Evolutionary conservation across 2,113 vertebrate species (phyloP).

Genomic region (Myocastor coypus): DNA sequence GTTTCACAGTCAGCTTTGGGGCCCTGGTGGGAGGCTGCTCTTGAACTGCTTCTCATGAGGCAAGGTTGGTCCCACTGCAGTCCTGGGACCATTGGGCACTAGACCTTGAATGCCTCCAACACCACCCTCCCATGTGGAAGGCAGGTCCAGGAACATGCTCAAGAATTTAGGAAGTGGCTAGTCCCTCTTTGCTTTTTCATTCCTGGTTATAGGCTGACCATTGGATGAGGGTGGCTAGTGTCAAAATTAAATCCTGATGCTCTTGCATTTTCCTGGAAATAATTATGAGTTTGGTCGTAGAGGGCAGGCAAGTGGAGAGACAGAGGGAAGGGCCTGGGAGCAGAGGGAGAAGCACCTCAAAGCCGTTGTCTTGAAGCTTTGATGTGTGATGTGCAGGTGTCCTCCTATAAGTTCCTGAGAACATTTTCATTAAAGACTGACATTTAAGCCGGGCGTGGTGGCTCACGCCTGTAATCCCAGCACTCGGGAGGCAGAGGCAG

Average conservation of each 20-base stretch:
- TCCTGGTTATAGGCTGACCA: slow-evolving; percentile 4
- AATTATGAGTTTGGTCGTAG: slow-evolving; percentile 28
- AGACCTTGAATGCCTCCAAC: not conserved
- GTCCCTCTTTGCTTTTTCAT: not conserved
- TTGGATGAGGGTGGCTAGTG: slow-evolving; percentile 20
- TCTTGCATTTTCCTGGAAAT: slow-evolving; percentile 48
- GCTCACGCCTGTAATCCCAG: too few relatives aligned
- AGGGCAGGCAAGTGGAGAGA: slow-evolving; percentile 14
- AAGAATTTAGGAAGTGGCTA: slow-evolving; percentile 63
- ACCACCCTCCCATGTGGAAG: not conserved
- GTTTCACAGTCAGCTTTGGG: not conserved
- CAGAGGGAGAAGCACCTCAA: not conserved
- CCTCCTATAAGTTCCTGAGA: not conserved
- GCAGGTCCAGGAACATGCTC: slow-evolving; percentile 46
- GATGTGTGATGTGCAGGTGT: not conserved
- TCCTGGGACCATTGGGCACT: not conserved
- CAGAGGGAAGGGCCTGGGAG: not conserved
- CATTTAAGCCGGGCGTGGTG: slow-evolving; percentile 47
- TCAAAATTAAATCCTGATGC: slow-evolving; percentile 75
- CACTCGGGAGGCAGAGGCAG: too few relatives aligned
- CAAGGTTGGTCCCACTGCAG: not conserved
- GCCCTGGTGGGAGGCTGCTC: not conserved
- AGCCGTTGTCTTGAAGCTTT: slow-evolving; percentile 32
- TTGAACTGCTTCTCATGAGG: slow-evolving; percentile 25
- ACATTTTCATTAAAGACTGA: slow-evolving; percentile 22